These are phyloP conservation scores for Eilema depressum DNA, from an alignment of 2,888 invertebrate species.

Conservation along the genomic window DNA sequence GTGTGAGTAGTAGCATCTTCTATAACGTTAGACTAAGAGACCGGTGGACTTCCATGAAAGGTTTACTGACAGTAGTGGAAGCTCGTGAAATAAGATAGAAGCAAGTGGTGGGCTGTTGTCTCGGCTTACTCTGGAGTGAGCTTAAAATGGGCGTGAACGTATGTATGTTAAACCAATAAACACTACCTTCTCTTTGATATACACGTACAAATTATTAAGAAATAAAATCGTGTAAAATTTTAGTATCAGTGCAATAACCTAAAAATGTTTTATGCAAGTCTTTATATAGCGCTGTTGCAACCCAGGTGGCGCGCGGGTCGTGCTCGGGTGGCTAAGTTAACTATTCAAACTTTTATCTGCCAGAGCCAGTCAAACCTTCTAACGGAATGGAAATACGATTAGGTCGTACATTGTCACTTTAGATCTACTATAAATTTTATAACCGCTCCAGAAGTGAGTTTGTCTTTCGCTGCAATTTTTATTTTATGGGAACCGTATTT, in stretches of 20 bases:
- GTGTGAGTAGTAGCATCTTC: no score
- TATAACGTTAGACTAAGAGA: no score
- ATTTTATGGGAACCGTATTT: not conserved
- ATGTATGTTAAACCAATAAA: no score
- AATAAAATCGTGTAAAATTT: not conserved
- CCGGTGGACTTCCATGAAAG: no score
- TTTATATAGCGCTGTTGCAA: not conserved
- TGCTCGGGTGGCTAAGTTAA: not conserved
- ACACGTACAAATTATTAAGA: no score
- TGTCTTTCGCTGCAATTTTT: not conserved
- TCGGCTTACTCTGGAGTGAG: no score
- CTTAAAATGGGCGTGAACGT: no score
- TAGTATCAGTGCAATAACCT: not conserved
- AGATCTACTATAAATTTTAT: slow-evolving; percentile 1
- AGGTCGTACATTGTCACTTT: not conserved
- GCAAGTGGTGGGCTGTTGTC: no score
- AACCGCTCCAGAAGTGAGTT: not conserved
- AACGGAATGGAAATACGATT: slow-evolving; percentile 3
- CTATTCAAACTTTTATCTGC: slow-evolving; percentile 8
- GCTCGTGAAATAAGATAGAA: no score
- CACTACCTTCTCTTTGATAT: no score
- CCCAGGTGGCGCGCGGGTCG: not conserved
- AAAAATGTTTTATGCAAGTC: not conserved
- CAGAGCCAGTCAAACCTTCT: slow-evolving; percentile 9
- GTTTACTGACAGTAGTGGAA: no score